Evolutionary conservation across 2,797 vertebrate genomes (phyloP).

Genomic region (Pteropus rufus): DNA sequence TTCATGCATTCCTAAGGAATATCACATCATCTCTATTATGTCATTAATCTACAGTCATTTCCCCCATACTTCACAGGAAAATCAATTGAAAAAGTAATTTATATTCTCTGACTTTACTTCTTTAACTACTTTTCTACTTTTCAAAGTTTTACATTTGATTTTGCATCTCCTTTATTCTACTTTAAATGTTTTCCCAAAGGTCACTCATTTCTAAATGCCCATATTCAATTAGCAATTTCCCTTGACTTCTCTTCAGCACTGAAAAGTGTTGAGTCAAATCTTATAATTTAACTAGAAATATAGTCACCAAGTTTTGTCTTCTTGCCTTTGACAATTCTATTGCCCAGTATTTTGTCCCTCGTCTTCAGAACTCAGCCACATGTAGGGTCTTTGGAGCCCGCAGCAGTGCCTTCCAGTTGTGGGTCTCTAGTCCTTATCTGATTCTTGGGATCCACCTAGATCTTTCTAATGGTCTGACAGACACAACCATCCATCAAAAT

Average conservation of each 20-base stretch:
- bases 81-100: neutral
- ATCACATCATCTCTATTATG: neutral
- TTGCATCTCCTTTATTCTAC: neutral
- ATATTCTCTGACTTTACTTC: neutral
- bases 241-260: neutral
- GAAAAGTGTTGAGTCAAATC: neutral
- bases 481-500: neutral
- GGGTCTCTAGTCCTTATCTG: neutral
- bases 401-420: neutral
- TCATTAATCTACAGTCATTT: neutral
- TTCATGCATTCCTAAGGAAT: neutral
- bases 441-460: neutral
- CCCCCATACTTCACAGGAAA: neutral
- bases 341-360: neutral
- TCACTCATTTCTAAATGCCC: neutral
- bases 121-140: neutral
- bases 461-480: neutral
- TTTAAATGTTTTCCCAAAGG: neutral
- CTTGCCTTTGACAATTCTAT: neutral
- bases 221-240: neutral
- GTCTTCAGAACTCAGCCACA: neutral
- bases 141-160: neutral
- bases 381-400: neutral
- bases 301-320: neutral
- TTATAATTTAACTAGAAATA: neutral